Percentiles rank a stretch among this genome's conserved stretches.
phyloP scores from a whole-genome alignment of 2,113 vertebrate genomes.

The Podilymbus podiceps region DNA sequence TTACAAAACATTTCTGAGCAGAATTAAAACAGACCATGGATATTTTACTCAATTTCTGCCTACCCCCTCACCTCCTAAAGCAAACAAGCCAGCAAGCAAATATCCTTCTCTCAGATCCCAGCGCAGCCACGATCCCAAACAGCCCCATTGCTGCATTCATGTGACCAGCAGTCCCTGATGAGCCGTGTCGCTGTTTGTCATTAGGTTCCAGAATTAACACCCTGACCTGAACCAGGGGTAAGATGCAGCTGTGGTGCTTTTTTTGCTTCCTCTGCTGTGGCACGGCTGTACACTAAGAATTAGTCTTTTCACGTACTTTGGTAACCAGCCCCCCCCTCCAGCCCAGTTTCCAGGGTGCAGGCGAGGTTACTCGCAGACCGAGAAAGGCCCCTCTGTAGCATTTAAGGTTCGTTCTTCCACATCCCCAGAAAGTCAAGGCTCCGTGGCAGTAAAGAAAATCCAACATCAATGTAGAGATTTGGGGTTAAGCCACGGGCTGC shows the following conservation, averaged over 20 bases:
- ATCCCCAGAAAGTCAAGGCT: not conserved
- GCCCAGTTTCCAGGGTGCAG: fast-evolving
- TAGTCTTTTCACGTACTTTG: fast-evolving
- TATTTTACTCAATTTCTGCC: not conserved
- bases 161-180: not conserved
- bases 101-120: not conserved
- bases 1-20: not conserved
- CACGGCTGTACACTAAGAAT: fast-evolving
- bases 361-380: not conserved
- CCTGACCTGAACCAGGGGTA: fast-evolving
- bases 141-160: fast-evolving
- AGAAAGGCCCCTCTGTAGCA: not conserved
- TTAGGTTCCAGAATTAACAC: not conserved
- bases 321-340: not conserved
- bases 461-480: not conserved
- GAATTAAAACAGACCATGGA: not conserved
- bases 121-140: not conserved
- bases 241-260: not conserved
- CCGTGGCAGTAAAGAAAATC: not conserved
- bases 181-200: not conserved
- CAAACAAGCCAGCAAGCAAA: not conserved
- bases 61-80: not conserved
- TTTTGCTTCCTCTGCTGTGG: not conserved
- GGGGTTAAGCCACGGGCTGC: constrained; percentile 27
- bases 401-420: not conserved